A percentile compares a stretch with the other conserved stretches of the same genome.
phyloP scores from a whole-genome alignment of 2,797 vertebrate genomes.

The Oryzias dopingdopingensis region DNA sequence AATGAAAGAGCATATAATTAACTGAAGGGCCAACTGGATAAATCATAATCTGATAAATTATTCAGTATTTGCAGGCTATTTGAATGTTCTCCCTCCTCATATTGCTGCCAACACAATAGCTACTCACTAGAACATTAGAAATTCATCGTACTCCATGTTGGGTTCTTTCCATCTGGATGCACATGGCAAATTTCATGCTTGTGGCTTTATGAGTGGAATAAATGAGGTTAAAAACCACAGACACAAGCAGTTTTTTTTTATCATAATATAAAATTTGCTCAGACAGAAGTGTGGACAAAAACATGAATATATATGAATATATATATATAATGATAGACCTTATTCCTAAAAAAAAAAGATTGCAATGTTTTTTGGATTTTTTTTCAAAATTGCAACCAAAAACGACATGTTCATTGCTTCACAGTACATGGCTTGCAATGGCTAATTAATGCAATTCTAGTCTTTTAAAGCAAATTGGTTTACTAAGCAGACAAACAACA shows the following conservation, averaged over 20 bases:
- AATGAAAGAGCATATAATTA: slow-evolving; percentile 74
- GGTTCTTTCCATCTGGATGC: slow-evolving; percentile 24
- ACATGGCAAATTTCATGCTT: slow-evolving; percentile 5
- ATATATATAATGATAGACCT: too few species aligned
- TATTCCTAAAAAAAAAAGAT: too few species aligned
- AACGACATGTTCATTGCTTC: too few species aligned
- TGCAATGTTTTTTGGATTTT: too few species aligned
- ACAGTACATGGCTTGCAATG: too few species aligned
- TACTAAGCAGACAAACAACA: too few species aligned
- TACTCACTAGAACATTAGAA: slow-evolving; percentile 35
- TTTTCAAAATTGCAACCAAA: too few species aligned
- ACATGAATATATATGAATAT: too few species aligned
- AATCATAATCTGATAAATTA: slow-evolving; percentile 76
- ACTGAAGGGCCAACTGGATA: slow-evolving; percentile 70
- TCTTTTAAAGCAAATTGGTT: too few species aligned
- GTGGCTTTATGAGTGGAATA: slow-evolving; percentile 7
- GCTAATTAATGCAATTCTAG: too few species aligned
- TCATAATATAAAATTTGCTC: too few species aligned
- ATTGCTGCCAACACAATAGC: slow-evolving; percentile 49
- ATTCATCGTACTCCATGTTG: slow-evolving; percentile 36
- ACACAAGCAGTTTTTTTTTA: not conserved
- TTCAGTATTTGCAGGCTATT: slow-evolving; percentile 63
- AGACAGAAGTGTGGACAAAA: too few species aligned
- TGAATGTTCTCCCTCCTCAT: slow-evolving; percentile 48
- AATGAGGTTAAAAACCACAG: not conserved